Evolutionary conservation across 2,888 invertebrate genomes (phyloP), one percentile per base, ranked within the genome.

Genomic region (Notodonta dromedarius): DNA sequence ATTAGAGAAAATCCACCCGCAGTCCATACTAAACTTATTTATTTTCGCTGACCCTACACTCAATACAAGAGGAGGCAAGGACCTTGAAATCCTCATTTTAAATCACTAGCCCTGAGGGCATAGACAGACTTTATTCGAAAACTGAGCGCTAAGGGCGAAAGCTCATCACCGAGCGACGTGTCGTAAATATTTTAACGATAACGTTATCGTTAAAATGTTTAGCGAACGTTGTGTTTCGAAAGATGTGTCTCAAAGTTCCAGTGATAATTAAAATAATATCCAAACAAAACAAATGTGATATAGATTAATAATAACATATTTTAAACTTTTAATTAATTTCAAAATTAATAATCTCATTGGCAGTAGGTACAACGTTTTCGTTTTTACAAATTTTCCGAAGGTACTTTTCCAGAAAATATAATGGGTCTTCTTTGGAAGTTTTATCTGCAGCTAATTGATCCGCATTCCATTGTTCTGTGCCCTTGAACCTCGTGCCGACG

Each of bases 61-160:
- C 12, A 11, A 54, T 16, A 24, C 13, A 64, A 54, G 54, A 53
- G 53, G 58, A 59, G 57, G 53, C 52, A 16, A 9, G 57, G 58
- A 64, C 70, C 70, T 69, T 69, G 55, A 14, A 59, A 56, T 53
- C 64, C 9, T 57, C 9, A 60, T 56, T 63, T 67, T 57, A 58
- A 58, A 64, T 67, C 56, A 51, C 40, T 39, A 58, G 35, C 66
- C 63, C 58, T 60, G 42, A 59, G 60, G 58, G 55, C 40, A 48
- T 44, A 60, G 59, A 65, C 62, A 58, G 12, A 32, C 46, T 61
- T 56, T 16, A 53, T 55, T 69, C 60, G 57, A 61, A 61, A 63
- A 66, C 56, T 46, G 42, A 46, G 46, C 53, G 54, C 52, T 56
- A 48, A 40, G 46, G 46, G 13, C 1, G 24, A 46, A 46, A 13